Base-by-base conservation (phyloP, 1,140 invertebrate genomes). In the Berghia stephanieae region DNA sequence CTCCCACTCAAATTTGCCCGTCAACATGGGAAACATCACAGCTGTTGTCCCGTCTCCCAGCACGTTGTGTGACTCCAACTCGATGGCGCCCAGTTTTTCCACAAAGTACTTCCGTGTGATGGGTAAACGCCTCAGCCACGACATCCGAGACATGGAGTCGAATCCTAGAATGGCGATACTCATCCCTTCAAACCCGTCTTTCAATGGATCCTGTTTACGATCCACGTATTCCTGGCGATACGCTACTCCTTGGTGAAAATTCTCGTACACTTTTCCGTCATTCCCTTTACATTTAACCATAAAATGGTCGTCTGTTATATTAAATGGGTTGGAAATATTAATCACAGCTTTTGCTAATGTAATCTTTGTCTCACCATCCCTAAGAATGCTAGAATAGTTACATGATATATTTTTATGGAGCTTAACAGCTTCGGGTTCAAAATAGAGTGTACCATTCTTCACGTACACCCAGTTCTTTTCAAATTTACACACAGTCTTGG, bases 11-110 rank as follows among this genome's bases (percentile, higher is more conserved):
- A 38, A 55, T 16, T 74, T 60, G 18, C 74, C 78, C 6, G 79
- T 97, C 0, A 98, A 88, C 66, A 98, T 94, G 0, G 96, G 96
- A 55, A 97, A 95, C 31, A 97, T 88, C 0, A 96, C 95, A 81
- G 97, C 95, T 0, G 96, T 95, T 0, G 96, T 98, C 0, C 96
- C 96, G 90, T 98, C 96, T 0, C 96, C 96, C 2, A 98, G 93
- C 74, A 97, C 96, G 83, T 96, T 97, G 81, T 96, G 95, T 76
- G 94, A 94, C 83, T 95, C 75, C 3, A 97, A 86, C 8, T 96
- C 90, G 24, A 93, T 88, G 5, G 92, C 93, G 31, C 92, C 89
- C 27, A 97, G 86, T 10, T 90, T 86, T 13, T 95, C 90, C 0
- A 90, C 93, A 38, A 98, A 88, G 85, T 94, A 95, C 34, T 92